Conservation (phyloP, 2,113 vertebrate genomes). For the Benitochromis conjunctus region DNA sequence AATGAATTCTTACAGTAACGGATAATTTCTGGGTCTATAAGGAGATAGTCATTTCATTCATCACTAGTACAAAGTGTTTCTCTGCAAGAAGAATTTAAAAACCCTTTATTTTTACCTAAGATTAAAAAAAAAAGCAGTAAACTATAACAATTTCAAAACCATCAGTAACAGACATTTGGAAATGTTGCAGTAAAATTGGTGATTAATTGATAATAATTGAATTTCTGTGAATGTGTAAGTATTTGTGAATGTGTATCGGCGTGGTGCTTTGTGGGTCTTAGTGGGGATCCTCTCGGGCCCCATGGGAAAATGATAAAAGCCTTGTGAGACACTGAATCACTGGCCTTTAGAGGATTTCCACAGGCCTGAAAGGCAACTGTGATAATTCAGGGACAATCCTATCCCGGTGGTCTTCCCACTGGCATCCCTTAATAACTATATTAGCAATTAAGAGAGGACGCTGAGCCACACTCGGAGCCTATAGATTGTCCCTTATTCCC, state of each 20-base stretch:
- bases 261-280: conserved; percentile 28
- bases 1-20: not conserved
- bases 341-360: conserved; percentile 69
- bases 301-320: conserved; percentile 63
- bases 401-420: conserved; percentile 46
- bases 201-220: not conserved
- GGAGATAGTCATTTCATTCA: not conserved
- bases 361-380: conserved; percentile 60
- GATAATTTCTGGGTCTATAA: not conserved
- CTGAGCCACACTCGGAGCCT: not conserved
- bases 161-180: not conserved
- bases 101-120: not conserved
- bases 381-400: conserved; percentile 44
- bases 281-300: conserved; percentile 42
- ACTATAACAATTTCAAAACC: not conserved
- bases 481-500: not conserved
- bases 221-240: not conserved
- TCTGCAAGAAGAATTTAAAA: not conserved
- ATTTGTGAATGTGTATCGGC: not conserved
- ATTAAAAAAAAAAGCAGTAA: not conserved
- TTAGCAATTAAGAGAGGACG: conserved; percentile 57
- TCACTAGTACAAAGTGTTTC: not conserved
- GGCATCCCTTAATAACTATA: conserved; percentile 62
- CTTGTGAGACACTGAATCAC: conserved; percentile 40
- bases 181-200: not conserved